phyloP scores from a whole-genome alignment of 2,888 invertebrate genomes.

The Matsumyia berberina region DNA sequence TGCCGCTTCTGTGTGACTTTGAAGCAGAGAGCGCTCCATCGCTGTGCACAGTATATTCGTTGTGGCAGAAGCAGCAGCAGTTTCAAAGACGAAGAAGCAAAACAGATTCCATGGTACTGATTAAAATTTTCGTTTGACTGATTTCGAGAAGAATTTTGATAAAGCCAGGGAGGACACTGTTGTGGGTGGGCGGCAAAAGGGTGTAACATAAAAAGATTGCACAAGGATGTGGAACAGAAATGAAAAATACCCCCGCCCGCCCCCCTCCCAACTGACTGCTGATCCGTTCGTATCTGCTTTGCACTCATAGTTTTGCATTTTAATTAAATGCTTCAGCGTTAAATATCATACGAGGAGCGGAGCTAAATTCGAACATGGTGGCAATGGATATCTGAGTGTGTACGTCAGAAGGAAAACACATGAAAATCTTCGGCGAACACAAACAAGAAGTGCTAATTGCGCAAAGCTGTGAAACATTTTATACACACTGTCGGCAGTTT shows the following conservation, averaged over 20 bases:
- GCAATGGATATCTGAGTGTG: slow-evolving; percentile 1
- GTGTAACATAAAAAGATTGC: slow-evolving; percentile 24
- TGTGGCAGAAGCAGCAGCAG: not conserved
- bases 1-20: slow-evolving; percentile 16
- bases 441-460: slow-evolving; percentile 5
- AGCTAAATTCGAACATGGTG: slow-evolving; percentile 2
- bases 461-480: not conserved
- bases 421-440: not conserved
- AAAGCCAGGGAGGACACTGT: not conserved
- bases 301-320: slow-evolving; percentile 39
- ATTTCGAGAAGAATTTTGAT: slow-evolving; percentile 54
- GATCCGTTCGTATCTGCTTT: slow-evolving; percentile 6
- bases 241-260: slow-evolving; percentile 35
- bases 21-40: slow-evolving; percentile 10
- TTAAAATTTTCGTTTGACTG: slow-evolving; percentile 74
- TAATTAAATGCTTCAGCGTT: slow-evolving; percentile 53
- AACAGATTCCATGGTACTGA: slow-evolving; percentile 63
- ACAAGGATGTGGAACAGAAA: slow-evolving; percentile 49
- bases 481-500: too few relatives aligned
- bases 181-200: not conserved
- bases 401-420: not conserved
- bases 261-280: not conserved
- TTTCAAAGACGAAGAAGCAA: slow-evolving; percentile 33
- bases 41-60: too few relatives aligned
- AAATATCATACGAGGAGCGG: slow-evolving; percentile 11